Base-by-base conservation (phyloP, 2,888 invertebrate genomes). In the Stenchaetothrips biformis region DNA sequence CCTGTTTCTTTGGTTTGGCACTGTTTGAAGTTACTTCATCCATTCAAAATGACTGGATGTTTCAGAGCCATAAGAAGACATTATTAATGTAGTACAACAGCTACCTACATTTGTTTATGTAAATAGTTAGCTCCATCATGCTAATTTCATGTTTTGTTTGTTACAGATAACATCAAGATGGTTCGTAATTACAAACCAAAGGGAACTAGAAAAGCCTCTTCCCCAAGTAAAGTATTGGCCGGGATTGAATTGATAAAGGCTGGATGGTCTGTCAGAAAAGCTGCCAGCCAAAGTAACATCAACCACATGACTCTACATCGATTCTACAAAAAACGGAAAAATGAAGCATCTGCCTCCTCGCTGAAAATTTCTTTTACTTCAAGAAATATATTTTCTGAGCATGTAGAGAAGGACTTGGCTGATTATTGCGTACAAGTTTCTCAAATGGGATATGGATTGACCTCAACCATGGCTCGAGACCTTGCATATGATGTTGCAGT, bases 401-500 rank as follows among this genome's bases (percentile, higher is more conserved):
- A 9, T 6, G 18, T 62, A 18, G 62, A 62, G 18, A 18, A 62
- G 18, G 8, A 9, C 18, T 16, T 62, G 18, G 62, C 62, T 16
- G 13, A 62, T 16, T 62, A 62, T 18, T 62, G 62, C 18, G 18
- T 18, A 18, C 13, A 62, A 9, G 18, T 62, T 9, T 9, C 62
- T 62, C 18, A 16, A 62, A 62, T 62, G 8, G 62, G 62, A 6
- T 62, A 62, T 62, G 62, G 62, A 6, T 18, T 62, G 6, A 62
- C 62, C 8, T 16, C 62, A 62, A 16, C 18, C 6, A 62, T 16
- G 18, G 62, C 18, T 8, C 79, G 82, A 80, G 79, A 81, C 79
- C 79, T 84, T 13, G 83, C 82, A 18, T 83, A 81, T 79, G 82
- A 83, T 80, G 79, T 82, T 77, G 83, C 82, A 49, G 78, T 48